A percentile compares a stretch with the other conserved stretches of the same genome.
Evolutionary conservation across 2,888 invertebrate genomes (phyloP).

Genomic region (Drosophila basisetae): DNA sequence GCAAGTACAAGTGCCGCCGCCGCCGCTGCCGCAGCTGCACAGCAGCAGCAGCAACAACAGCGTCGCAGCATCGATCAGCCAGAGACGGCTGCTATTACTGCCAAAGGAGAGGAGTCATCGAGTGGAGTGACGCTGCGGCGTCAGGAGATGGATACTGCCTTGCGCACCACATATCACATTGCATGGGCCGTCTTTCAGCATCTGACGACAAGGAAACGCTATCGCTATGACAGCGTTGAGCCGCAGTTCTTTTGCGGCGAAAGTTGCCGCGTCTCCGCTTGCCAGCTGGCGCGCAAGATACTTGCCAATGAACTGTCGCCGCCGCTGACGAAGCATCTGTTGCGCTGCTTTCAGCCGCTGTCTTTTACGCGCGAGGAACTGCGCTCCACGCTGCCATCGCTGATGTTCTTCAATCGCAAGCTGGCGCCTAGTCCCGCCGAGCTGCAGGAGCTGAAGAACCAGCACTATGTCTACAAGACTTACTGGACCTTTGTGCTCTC

Average conservation of each 20-base stretch:
- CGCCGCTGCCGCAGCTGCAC: slow-evolving; percentile 45
- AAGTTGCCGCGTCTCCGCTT: slow-evolving; percentile 81
- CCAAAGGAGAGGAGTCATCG: slow-evolving; percentile 48
- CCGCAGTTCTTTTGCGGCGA: slow-evolving; percentile 83
- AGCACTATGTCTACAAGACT: slow-evolving; percentile 84
- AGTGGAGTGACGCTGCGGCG: slow-evolving; percentile 50
- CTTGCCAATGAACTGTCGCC: slow-evolving; percentile 84
- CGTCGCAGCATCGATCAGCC: slow-evolving; percentile 50
- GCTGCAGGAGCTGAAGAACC: slow-evolving; percentile 80
- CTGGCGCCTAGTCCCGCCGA: slow-evolving; percentile 81
- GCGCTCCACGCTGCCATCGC: slow-evolving; percentile 82
- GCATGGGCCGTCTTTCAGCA: slow-evolving; percentile 85
- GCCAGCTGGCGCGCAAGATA: slow-evolving; percentile 84
- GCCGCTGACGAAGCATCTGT: slow-evolving; percentile 82
- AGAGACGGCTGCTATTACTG: slow-evolving; percentile 30
- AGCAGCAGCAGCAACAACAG: slow-evolving; percentile 24
- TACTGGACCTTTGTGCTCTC: slow-evolving; percentile 85
- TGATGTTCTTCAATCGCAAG: slow-evolving; percentile 84
- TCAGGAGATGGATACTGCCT: slow-evolving; percentile 57
- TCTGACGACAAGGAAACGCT: slow-evolving; percentile 82
- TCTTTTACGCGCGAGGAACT: slow-evolving; percentile 83
- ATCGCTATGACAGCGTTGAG: slow-evolving; percentile 78
- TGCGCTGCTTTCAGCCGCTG: slow-evolving; percentile 84
- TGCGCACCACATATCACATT: slow-evolving; percentile 83
- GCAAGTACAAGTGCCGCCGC: slow-evolving; percentile 51